Evolutionary conservation across 2,888 invertebrate species (phyloP), one percentile per base, ranked within the genome.

Genomic region (Aradus depressus): DNA sequence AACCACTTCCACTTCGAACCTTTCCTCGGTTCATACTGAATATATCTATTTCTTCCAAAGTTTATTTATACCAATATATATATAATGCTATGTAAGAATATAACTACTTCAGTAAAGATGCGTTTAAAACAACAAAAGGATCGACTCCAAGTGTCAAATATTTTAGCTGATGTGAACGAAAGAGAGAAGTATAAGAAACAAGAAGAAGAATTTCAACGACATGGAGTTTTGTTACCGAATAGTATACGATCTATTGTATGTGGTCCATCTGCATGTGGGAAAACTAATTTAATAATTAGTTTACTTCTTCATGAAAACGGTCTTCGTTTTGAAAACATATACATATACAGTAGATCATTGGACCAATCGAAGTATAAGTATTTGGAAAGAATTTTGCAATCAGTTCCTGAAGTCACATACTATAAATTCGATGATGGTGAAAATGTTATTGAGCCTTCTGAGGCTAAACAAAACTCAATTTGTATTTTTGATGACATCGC

Each of bases 241-340:
- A 51, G 38, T 31, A 55, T 62, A n/a, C 54, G 58, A 19, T 53
- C 48, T 38, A 42, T 66, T 14, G 60, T 67, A 51, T 57, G 61
- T 6, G 66, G 66, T 8, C 64, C 65, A 32, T 64, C 63, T n/a
- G 64, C 62, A 49, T 65, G 62, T 54, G 66, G 67, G 2, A 67
- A 68, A 60, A 65, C 65, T 4, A 66, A 66, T 52, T 56, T 63
- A 4, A 58, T 67, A 49, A 38, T 66, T 3, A 57, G 59, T 47
- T 58, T 67, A 47, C 53, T 67, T 23, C 53, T 59, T 23, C 58
- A 63, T 54, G n/a, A n/a, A n/a, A n/a, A n/a, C n/a, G n/a, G n/a
- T n/a, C n/a, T n/a, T n/a, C n/a, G n/a, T n/a, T n/a, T n/a, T n/a
- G n/a, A n/a, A n/a, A n/a, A n/a, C n/a, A n/a, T n/a, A n/a, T n/a